Conservation (phyloP, 1,140 invertebrate genomes). For the Tyrophagus putrescentiae region DNA sequence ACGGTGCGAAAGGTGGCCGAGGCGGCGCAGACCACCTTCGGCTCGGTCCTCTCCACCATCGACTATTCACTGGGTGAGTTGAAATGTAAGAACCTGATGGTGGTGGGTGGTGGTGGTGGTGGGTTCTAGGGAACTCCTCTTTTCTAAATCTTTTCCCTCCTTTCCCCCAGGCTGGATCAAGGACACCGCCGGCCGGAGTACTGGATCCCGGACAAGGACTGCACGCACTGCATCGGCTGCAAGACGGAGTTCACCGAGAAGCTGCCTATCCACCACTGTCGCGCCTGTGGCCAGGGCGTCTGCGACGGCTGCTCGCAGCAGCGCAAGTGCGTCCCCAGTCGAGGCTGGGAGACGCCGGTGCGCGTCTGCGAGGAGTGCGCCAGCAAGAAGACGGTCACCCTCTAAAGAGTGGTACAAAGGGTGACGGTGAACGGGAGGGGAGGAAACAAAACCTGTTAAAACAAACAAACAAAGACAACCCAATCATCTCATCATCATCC, state of each 20-base stretch:
- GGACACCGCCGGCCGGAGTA: conserved; percentile 58
- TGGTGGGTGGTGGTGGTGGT: neutral
- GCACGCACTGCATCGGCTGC: conserved; percentile 50
- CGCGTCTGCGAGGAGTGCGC: conserved; percentile 37
- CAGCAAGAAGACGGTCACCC: conserved; percentile 8
- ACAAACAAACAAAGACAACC: too few species aligned
- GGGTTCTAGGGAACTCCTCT: neutral
- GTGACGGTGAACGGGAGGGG: too few species aligned
- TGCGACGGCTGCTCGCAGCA: conserved; percentile 36
- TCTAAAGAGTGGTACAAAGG: too few species aligned
- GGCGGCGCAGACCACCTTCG: conserved; percentile 34
- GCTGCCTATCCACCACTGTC: conserved; percentile 54
- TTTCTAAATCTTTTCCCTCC: neutral
- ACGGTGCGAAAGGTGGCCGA: conserved; percentile 36
- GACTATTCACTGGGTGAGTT: conserved; percentile 34
- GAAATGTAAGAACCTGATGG: neutral
- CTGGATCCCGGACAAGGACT: conserved; percentile 59
- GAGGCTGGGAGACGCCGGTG: conserved; percentile 39
- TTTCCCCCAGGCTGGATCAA: conserved; percentile 49
- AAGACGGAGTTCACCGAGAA: conserved; percentile 41
- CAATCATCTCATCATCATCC: too few species aligned
- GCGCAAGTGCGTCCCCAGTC: conserved; percentile 32
- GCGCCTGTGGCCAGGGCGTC: conserved; percentile 41
- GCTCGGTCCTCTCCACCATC: conserved; percentile 34
- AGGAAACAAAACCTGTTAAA: too few species aligned